Base-by-base conservation (phyloP, 2,113 vertebrate genomes). In the Mobula birostris region DNA sequence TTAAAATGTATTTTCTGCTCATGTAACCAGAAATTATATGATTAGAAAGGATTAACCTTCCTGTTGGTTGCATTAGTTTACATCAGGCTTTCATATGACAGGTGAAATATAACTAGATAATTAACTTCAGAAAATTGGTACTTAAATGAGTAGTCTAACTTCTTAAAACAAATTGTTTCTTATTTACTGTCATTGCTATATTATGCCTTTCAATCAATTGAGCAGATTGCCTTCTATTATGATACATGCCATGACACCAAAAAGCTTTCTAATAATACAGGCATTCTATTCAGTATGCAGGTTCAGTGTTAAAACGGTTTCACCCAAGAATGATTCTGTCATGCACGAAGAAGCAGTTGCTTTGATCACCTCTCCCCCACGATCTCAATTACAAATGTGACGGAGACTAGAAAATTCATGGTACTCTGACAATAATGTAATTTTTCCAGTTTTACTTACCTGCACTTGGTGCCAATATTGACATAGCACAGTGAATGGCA, bases 101-200 rank as follows among this genome's bases (percentile, higher is more conserved):
- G 36, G 72, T 93, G 91, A 40, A 93, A 74, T 27, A 93, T 56
- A 36, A 56, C 91, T 93, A 48, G 68, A 74, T 74, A 74, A 93
- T 93, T 93, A 56, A 29, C 32, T 48, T 24, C 19, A 74, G 17
- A n/a, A 74, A 74, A 72, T 56, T 93, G 24, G 9, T 93, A 93
- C 17, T 74, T 93, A 93, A 74, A 72, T 48, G 19, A 72, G 70
- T 74, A 29, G 66, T 48, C 36, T 32, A 40, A 74, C 36, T 93
- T 93, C 68, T 93, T 74, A 48, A 74, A 93, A 93, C 66, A 92
- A 92, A 92, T 40, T 40, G n/a, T 66, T 88, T 93, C 91, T 93
- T 93, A 40, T 93, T 70, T 27, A 36, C 40, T 48, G 91, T 48
- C 70, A 93, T 74, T 74, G 21, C 91, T 74, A 56, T 48, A 93